A percentile compares a stretch with the other conserved stretches of the same genome.
Evolutionary conservation across 1,140 invertebrate species (phyloP).

Genomic region (Cydia amplana): DNA sequence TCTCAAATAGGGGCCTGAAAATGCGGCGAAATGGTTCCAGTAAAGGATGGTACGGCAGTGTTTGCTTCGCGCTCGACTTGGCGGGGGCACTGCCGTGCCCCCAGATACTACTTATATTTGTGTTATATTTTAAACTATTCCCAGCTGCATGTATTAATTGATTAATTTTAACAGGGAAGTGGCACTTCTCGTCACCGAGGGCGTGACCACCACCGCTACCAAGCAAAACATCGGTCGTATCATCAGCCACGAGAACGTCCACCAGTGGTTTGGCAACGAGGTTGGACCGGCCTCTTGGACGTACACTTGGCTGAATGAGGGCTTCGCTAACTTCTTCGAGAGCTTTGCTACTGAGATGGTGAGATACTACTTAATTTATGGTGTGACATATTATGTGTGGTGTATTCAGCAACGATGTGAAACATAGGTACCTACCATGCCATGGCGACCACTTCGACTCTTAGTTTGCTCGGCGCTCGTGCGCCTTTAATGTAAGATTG

Average conservation of each 20-base stretch:
- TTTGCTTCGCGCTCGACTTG: too few relatives aligned
- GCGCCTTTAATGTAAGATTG: too few relatives aligned
- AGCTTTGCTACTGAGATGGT: constrained; percentile 42
- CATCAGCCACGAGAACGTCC: constrained; percentile 83
- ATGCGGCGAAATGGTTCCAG: too few relatives aligned
- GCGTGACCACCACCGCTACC: constrained; percentile 65
- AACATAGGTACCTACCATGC: too few relatives aligned
- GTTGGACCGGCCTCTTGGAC: constrained; percentile 79
- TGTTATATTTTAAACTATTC: not conserved
- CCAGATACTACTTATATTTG: too few relatives aligned
- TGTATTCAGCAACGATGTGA: constrained; percentile 82
- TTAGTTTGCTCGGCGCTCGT: too few relatives aligned
- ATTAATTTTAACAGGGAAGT: constrained; percentile 58
- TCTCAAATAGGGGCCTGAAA: too few relatives aligned
- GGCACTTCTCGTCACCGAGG: constrained; percentile 61
- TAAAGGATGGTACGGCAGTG: too few relatives aligned
- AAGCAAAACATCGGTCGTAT: constrained; percentile 76
- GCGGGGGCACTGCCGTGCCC: too few relatives aligned
- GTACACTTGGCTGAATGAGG: constrained; percentile 84
- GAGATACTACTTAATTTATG: too few relatives aligned
- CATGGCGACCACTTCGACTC: too few relatives aligned
- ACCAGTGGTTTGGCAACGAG: constrained; percentile 87
- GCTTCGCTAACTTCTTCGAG: constrained; percentile 82
- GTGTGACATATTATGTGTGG: too few relatives aligned
- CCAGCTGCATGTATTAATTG: not conserved